Base-by-base conservation (phyloP, 2,888 invertebrate species). In the Micoletzkya japonica region DNA sequence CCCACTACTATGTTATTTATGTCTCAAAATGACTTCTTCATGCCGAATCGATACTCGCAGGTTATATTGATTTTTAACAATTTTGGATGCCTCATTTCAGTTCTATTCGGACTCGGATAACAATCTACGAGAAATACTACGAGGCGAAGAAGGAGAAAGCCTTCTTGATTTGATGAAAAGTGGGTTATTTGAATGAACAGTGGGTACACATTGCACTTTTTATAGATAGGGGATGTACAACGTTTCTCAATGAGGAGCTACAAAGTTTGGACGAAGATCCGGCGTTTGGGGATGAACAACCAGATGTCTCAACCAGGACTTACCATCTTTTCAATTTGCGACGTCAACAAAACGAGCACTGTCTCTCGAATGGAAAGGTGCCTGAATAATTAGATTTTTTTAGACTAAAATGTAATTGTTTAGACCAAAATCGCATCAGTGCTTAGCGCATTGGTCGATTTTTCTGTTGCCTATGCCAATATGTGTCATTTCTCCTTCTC, bases 321-420 rank as follows among this genome's bases (percentile, higher is more conserved):
- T 37, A 36, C 37, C 64, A 66, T 54, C 26, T 36, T 17, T 66
- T 36, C 54, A 66, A 66, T 37, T 44, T 24, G 50, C 34, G 2
- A 4, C 3, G 39, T 14, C 52, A 54, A 66, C 64, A 66, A 14
- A 66, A 66, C 54, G 64, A 66, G 7, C 36, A 66, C 32, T 66
- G 64, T 20, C 64, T 66, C 6, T 54, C 64, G 30, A 54, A 52
- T 54, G 64, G 64, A 14, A 66, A 66, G 54, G 64, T 66, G 2
- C 49, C 10, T 4, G 14, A 26, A 4, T 28, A 58, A 4, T 36
- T 14, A 10, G 34, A 7, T 3, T 49, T n/a, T 2, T 7, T 37
- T 26, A 24, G 6, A 17, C 24, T 34, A 28, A 4, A 4, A 14
- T 26, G 17, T 4, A 54, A 34, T 58, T 4, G 26, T 54, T 52